These are phyloP conservation scores for Pachyuromys duprasi DNA, from an alignment of 2,797 vertebrate species.

Conservation along the genomic window DNA sequence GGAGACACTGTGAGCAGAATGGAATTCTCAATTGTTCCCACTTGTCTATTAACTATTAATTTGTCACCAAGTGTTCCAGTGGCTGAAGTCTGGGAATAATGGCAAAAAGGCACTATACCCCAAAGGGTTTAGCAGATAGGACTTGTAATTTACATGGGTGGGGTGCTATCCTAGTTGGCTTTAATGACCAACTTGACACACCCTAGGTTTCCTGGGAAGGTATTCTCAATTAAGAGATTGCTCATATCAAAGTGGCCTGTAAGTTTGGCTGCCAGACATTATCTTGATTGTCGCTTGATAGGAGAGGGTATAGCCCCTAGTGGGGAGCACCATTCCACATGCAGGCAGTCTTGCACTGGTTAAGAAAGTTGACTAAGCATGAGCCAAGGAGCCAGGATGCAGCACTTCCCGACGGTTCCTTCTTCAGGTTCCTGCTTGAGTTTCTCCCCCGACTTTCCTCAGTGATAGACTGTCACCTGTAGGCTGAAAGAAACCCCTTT, in stretches of 20 bases:
- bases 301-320: not conserved
- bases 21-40: slow-evolving; percentile 32
- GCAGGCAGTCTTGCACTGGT: not conserved
- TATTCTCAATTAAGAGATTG: not conserved
- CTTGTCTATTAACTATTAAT: slow-evolving; percentile 47
- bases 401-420: not conserved
- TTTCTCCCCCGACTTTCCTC: not conserved
- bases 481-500: not conserved
- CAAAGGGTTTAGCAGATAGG: not conserved
- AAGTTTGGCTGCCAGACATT: not conserved
- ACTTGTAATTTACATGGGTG: not conserved
- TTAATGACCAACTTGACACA: not conserved
- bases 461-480: not conserved
- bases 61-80: slow-evolving; percentile 8
- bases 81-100: not conserved
- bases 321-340: not conserved
- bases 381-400: not conserved
- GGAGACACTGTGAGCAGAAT: slow-evolving; percentile 18
- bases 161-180: not conserved
- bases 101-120: not conserved
- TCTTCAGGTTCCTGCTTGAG: not conserved
- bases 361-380: not conserved
- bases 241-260: not conserved
- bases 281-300: not conserved
- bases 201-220: not conserved